Base-by-base conservation (phyloP, 2,888 invertebrate genomes). In the Aspidiotus rigidus region DNA sequence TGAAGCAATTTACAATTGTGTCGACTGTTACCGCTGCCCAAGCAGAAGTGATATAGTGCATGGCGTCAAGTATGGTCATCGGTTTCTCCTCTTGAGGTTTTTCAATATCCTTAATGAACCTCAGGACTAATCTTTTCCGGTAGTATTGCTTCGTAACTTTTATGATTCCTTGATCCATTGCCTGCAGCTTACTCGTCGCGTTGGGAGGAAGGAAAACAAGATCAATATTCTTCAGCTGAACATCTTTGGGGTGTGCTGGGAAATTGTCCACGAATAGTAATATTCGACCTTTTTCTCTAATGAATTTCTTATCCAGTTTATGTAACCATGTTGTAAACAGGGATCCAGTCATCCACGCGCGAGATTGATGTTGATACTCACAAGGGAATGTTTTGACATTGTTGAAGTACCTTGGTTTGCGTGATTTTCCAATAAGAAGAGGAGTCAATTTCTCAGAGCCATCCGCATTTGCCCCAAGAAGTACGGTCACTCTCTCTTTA, bases 391-490 rank as follows among this genome's bases (percentile, higher is more conserved):
- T 70, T 69, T 73, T 71, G 13, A 71, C 63, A 11, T 64, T 67
- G 62, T 67, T 75, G 72, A 77, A 77, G 72, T 75, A 76, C 62
- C 74, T 71, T 11, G 77, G 76, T 72, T 75, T 75, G 70, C 74
- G 73, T 53, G 74, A 67, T 75, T 76, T 77, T 39, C 77, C 77
- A 42, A 77, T 77, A n/a, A 76, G 69, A 5, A 76, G 70, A 44
- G 72, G 73, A 17, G 41, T 63, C 39, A 73, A 72, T 76, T 77
- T 77, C 72, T 75, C 74, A 15, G 67, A 66, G 11, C 71, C 71
- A 17, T 40, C 11, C 40, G 53, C 64, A 41, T 70, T 70, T 54
- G 39, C 54, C 40, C 67, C 75, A 54, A 71, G 16, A 49, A 70
- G 54, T 41, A 71, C 64, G 16, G 64, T 71, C 15, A 71, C 17